Conservation (phyloP, 2,797 vertebrate species). For the Acanthurus tractus region DNA sequence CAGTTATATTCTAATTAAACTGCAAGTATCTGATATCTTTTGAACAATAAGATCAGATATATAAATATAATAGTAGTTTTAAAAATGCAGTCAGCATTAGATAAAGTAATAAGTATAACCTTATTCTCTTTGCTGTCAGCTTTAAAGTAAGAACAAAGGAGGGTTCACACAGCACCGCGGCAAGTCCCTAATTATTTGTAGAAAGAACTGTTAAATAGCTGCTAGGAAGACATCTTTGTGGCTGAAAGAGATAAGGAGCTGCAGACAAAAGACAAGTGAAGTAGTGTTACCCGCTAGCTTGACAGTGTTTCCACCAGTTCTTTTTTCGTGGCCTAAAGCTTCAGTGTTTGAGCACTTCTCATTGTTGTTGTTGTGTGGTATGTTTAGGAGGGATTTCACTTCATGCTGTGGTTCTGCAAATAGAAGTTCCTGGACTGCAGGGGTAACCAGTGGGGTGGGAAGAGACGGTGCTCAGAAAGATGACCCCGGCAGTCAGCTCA, state of each 20-base stretch:
- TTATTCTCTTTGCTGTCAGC: constrained; percentile 18
- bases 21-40: not conserved
- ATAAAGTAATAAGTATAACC: not conserved
- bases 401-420: constrained; percentile 76
- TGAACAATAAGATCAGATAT: not conserved
- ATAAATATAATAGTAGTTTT: constrained; percentile 4
- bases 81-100: not conserved
- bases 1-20: not conserved
- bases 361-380: constrained; percentile 46
- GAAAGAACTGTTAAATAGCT: constrained; percentile 29
- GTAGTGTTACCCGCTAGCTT: not conserved
- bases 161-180: not conserved
- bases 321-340: constrained; percentile 37
- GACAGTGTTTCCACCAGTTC: constrained; percentile 30
- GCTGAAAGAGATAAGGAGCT: constrained; percentile 38
- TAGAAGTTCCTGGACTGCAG: constrained; percentile 76
- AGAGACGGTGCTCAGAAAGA: constrained; percentile 66
- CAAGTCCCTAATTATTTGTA: constrained; percentile 26
- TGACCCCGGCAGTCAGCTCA: constrained; percentile 82
- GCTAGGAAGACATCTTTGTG: constrained; percentile 20
- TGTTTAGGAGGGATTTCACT: constrained; percentile 70
- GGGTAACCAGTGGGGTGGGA: constrained; percentile 76
- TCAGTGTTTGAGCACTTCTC: constrained; percentile 45
- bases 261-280: constrained; percentile 31
- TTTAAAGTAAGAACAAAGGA: constrained; percentile 5